Evolutionary conservation across 2,888 invertebrate genomes (phyloP).

Genomic region (Calameuta idolon): DNA sequence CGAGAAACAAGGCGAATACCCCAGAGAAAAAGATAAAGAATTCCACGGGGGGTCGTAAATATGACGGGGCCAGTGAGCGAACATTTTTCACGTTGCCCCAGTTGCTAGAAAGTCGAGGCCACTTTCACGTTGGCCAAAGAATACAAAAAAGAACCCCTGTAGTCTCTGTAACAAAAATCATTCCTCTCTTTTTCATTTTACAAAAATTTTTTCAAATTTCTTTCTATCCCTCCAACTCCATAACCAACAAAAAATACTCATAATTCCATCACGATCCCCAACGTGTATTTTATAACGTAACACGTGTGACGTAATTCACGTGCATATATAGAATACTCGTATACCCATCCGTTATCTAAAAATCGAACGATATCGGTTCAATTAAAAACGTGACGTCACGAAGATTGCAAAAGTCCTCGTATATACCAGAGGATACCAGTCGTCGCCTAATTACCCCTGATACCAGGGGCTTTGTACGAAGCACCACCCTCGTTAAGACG

Average conservation of each 20-base stretch:
- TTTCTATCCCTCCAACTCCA: not conserved
- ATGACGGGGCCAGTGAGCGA: not conserved
- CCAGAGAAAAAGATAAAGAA: constrained; percentile 2
- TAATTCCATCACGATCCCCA: not conserved
- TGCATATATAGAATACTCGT: not conserved
- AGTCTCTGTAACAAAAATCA: not conserved
- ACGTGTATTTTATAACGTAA: not conserved
- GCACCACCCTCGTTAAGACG: not conserved
- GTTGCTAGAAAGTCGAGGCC: not conserved
- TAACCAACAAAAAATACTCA: not conserved
- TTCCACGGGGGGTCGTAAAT: constrained; percentile 3
- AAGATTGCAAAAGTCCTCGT: not conserved
- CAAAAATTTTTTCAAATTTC: not conserved
- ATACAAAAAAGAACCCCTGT: not conserved
- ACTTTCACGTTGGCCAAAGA: not conserved
- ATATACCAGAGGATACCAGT: not conserved
- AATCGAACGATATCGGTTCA: not conserved
- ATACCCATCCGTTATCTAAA: not conserved
- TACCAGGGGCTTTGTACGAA: constrained; percentile 31
- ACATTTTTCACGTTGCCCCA: not conserved
- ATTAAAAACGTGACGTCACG: not conserved
- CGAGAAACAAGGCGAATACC: not conserved
- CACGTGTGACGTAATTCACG: not conserved
- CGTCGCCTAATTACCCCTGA: constrained; percentile 29
- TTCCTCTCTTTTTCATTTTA: not conserved